phyloP scores from a whole-genome alignment of 2,888 invertebrate species.

The Ophion slaviceki region DNA sequence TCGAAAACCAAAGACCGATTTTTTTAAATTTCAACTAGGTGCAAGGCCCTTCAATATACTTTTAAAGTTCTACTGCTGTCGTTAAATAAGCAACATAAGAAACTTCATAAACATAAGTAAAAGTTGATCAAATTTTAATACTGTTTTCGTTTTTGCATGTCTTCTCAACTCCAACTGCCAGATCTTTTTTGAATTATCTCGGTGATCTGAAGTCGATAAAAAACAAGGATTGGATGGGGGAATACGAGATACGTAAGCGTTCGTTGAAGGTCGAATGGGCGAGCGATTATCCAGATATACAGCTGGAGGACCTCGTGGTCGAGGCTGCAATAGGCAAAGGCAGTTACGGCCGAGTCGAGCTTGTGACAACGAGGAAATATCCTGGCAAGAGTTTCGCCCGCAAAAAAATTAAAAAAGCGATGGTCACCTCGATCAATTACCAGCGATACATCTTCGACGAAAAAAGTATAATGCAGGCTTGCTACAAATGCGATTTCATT shows the following conservation, averaged over 20 bases:
- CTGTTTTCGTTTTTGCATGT: not conserved
- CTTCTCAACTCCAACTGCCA: conserved; percentile 69
- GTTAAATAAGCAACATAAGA: not conserved
- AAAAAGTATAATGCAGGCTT: conserved; percentile 87
- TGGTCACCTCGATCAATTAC: conserved; percentile 86
- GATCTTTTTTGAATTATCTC: conserved; percentile 91
- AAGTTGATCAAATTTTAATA: not conserved
- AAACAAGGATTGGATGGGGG: conserved; percentile 81
- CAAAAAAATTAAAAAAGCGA: conserved; percentile 87
- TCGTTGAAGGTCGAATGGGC: conserved; percentile 65
- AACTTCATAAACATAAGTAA: not conserved
- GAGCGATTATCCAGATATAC: conserved; percentile 87
- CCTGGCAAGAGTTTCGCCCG: conserved; percentile 85
- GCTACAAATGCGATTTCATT: conserved; percentile 87
- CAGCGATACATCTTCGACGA: conserved; percentile 88
- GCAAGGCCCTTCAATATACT: too few relatives aligned
- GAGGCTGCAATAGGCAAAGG: conserved; percentile 95
- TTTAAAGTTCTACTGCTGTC: not conserved
- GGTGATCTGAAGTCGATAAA: conserved; percentile 90
- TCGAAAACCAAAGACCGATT: too few relatives aligned
- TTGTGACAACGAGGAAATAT: conserved; percentile 82
- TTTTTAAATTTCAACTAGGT: too few relatives aligned
- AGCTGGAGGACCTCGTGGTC: conserved; percentile 90
- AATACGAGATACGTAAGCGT: conserved; percentile 65
- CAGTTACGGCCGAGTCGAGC: conserved; percentile 95